Percentiles rank a stretch among this genome's conserved stretches.
Evolutionary conservation across 2,113 vertebrate genomes (phyloP).

Genomic region (Spizaetus ornatus): DNA sequence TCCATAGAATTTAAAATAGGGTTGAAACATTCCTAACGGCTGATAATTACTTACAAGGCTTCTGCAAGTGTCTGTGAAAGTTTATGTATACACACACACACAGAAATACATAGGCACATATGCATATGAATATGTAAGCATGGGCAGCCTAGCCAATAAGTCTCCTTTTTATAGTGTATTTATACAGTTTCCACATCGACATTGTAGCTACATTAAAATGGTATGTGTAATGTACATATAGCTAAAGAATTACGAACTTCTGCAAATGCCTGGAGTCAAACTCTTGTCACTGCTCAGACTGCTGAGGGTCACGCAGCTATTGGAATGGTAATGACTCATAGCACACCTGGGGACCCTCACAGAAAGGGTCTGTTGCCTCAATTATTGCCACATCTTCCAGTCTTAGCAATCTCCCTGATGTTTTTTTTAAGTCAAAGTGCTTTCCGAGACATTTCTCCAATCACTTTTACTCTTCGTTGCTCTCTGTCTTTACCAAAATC

Average conservation of each 20-base stretch:
- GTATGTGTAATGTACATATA: not conserved
- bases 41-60: not conserved
- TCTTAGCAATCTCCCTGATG: not conserved
- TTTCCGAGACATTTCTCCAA: not conserved
- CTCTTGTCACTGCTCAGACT: not conserved
- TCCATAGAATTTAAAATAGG: not conserved
- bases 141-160: not conserved
- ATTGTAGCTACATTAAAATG: not conserved
- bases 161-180: not conserved
- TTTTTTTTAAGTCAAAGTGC: not conserved
- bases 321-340: not conserved
- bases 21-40: not conserved
- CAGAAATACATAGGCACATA: not conserved
- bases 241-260: not conserved
- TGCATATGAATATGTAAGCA: rapidly evolving
- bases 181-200: not conserved
- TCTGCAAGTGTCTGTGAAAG: not conserved
- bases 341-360: not conserved
- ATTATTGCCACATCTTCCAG: no score
- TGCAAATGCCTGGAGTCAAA: not conserved
- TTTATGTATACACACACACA: not conserved
- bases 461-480: not conserved
- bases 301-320: not conserved
- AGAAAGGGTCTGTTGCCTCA: not conserved
- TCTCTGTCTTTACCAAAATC: not conserved